Base-by-base conservation (phyloP, 2,888 invertebrate genomes). In the Hypselothyrea guttata region DNA sequence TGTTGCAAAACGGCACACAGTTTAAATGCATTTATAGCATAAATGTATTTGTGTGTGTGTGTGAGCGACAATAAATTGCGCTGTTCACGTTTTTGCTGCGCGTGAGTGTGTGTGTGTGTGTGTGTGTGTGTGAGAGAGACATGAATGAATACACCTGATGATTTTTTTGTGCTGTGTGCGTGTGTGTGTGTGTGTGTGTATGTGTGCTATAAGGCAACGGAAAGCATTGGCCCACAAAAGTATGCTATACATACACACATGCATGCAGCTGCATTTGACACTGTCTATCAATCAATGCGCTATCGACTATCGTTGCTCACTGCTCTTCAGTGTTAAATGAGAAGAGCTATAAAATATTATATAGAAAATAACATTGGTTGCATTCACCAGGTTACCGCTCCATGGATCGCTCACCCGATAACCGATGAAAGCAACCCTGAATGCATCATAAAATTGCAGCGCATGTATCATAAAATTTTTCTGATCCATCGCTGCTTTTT, bases 71-170 rank as follows among this genome's bases (percentile, higher is more conserved):
- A 22, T 40, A 41, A 22, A 27, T 35, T 28, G 13, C 13, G 16
- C 18, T 8, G 44, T 16, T 7, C 46, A 28, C 46, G 11, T 12
- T 12, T n/a, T n/a, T n/a, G n/a, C 22, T 22, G 22, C 22, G 2
- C 3, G 2, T 22, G 22, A 22, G 22, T 33, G 4, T 7, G 11
- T 48, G 13, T 12, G 7, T 37, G 31, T 31, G 16, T 3, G n/a
- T 42, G 31, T 13, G 47, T 30, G 37, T 44, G 52, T 28, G 22
- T 63, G 51, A 54, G 55, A 38, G 41, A 41, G 18, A 18, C 35
- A 34, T 30, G 48, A 71, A 63, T 63, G 65, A 60, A 76, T 81
- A 76, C 76, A 78, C 77, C 77, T 77, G 77, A 78, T 84, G 84
- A 78, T 63, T 63, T 77, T 69, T 58, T 56, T 22, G 35, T 40